Percentiles rank a stretch among this genome's conserved stretches.
Evolutionary conservation across 2,113 vertebrate genomes (phyloP).

Genomic region (Bubalus kerabau): DNA sequence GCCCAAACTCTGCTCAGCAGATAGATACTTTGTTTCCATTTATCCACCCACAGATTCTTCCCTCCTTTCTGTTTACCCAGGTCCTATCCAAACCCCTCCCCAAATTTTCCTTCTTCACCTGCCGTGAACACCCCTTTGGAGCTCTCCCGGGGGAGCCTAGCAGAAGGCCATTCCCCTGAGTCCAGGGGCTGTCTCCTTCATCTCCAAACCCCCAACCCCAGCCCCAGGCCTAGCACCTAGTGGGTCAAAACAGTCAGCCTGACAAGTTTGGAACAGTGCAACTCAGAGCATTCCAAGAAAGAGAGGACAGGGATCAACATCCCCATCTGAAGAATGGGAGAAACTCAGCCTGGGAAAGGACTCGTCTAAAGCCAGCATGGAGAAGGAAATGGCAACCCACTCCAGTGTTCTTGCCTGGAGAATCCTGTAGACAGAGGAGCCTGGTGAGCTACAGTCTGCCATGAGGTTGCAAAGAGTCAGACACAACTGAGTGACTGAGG

Average conservation of each 20-base stretch:
- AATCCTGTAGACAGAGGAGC: neutral
- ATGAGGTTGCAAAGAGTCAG: neutral
- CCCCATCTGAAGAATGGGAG: neutral
- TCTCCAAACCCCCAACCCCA: no score
- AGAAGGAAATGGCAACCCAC: neutral
- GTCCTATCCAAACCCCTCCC: neutral
- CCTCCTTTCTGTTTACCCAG: neutral
- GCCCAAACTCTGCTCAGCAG: neutral
- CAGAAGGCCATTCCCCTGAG: neutral
- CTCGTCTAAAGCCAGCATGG: neutral
- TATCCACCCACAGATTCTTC: accelerated
- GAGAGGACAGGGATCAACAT: accelerated
- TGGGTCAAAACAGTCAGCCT: accelerated
- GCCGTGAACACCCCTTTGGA: neutral
- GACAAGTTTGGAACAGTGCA: accelerated
- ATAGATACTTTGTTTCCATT: neutral
- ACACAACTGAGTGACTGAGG: neutral
- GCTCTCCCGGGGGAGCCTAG: neutral
- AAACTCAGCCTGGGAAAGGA: neutral
- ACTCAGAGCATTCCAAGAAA: neutral
- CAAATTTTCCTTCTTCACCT: neutral
- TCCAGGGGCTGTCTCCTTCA: neutral
- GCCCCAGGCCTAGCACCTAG: no score
- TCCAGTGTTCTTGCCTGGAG: neutral
- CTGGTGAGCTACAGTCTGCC: neutral